phyloP scores from a whole-genome alignment of 1,140 invertebrate genomes.

The Andrena cerasifolii region DNA sequence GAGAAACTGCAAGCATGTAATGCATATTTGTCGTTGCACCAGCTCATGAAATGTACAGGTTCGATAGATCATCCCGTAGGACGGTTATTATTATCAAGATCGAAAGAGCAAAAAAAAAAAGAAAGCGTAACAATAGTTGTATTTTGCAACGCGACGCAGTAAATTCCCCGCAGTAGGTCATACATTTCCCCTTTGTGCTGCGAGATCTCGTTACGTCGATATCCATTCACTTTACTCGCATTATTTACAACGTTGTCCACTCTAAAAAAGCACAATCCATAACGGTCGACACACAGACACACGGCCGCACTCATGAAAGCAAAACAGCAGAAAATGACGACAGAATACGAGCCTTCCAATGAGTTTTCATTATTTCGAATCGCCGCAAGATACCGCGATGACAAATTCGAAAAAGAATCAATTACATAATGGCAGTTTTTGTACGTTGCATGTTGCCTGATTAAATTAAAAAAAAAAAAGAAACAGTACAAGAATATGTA shows the following conservation, averaged over 20 bases:
- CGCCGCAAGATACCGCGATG: neutral
- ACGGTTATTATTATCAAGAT: slow-evolving; percentile 1
- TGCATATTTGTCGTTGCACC: slow-evolving; percentile 32
- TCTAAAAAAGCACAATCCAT: neutral
- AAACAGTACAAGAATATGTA: too few relatives aligned
- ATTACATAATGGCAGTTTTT: neutral
- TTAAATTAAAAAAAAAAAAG: neutral
- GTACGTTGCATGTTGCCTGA: slow-evolving; percentile 23
- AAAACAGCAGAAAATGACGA: neutral
- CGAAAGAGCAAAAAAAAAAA: neutral
- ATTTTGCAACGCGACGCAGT: neutral
- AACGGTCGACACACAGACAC: neutral
- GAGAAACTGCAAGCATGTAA: slow-evolving; percentile 11
- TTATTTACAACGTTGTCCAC: slow-evolving; percentile 1
- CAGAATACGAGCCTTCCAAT: neutral
- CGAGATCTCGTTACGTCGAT: slow-evolving; percentile 20
- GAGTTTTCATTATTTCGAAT: neutral
- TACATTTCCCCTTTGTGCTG: neutral
- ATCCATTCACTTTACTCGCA: slow-evolving; percentile 19
- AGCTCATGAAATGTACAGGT: neutral
- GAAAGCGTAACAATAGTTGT: neutral
- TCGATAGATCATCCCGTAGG: neutral
- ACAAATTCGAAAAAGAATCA: neutral
- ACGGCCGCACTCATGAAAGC: neutral
- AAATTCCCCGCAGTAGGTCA: neutral